phyloP scores from a whole-genome alignment of 1,140 invertebrate genomes.

The Sminthurinus signatus region DNA sequence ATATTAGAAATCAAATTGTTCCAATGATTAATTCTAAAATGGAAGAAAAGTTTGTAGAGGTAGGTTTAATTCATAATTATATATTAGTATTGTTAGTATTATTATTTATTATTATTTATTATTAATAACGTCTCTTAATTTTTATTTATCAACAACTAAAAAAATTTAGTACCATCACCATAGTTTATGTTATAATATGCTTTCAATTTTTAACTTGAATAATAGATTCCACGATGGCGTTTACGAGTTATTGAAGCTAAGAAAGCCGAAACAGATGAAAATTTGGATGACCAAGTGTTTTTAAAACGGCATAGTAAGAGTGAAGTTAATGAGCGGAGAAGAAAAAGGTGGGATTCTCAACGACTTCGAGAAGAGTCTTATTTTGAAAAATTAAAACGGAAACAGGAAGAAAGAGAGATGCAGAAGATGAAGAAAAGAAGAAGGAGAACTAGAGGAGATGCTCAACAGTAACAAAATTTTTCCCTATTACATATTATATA shows the following conservation, averaged over 20 bases:
- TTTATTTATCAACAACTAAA: no score
- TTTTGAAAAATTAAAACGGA: conserved; percentile 15
- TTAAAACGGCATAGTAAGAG: conserved; percentile 17
- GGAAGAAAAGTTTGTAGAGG: conserved; percentile 10
- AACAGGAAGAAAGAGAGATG: background rate
- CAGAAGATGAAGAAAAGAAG: background rate
- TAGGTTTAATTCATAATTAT: conserved; percentile 4
- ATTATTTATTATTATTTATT: no score
- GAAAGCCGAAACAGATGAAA: background rate
- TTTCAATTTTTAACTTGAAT: no score
- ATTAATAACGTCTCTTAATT: no score
- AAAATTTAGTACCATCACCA: no score
- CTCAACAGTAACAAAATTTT: background rate
- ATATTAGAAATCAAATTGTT: no score
- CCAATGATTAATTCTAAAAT: no score
- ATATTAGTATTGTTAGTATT: no score
- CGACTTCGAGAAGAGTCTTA: conserved; percentile 21
- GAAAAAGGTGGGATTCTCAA: conserved; percentile 27
- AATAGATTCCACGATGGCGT: conserved; percentile 18
- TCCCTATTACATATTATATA: background rate
- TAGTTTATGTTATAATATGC: no score
- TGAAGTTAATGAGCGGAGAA: conserved; percentile 21
- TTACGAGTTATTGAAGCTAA: background rate
- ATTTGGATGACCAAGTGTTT: conserved; percentile 7
- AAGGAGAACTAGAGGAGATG: background rate